A percentile compares a stretch with the other conserved stretches of the same genome.
Evolutionary conservation across 2,113 vertebrate species (phyloP).

Genomic region (Cettia cetti): DNA sequence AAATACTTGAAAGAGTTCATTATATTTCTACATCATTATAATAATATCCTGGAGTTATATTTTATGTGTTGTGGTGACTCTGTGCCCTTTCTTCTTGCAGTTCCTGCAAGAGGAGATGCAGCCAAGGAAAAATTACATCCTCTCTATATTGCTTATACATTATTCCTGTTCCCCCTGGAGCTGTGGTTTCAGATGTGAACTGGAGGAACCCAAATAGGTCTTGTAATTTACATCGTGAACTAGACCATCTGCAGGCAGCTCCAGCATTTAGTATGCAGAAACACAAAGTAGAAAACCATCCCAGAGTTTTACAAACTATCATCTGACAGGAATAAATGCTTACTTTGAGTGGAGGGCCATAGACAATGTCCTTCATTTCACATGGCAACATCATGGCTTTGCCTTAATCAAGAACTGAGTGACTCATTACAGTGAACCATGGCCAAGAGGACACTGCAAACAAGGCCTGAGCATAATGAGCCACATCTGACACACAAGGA

Average conservation of each 20-base stretch:
- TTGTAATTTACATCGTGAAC: not conserved
- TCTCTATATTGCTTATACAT: not conserved
- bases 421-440: not conserved
- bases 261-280: not conserved
- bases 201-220: not conserved
- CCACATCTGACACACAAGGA: not conserved
- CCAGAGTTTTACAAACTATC: not conserved
- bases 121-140: not conserved
- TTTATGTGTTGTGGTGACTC: not conserved
- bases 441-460: not conserved
- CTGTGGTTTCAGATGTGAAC: not conserved
- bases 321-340: not conserved
- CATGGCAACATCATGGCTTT: not conserved
- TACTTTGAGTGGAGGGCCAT: not conserved
- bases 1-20: constrained; percentile 24
- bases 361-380: not conserved
- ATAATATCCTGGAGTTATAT: not conserved
- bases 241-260: not conserved
- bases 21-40: not conserved
- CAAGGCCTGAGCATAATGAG: not conserved
- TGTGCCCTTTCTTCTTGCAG: not conserved
- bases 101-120: not conserved
- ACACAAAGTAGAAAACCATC: not conserved
- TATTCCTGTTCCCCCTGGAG: not conserved
- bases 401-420: not conserved